Evolutionary conservation across 2,113 vertebrate genomes (phyloP).

Genomic region (Pseudonaja textilis): DNA sequence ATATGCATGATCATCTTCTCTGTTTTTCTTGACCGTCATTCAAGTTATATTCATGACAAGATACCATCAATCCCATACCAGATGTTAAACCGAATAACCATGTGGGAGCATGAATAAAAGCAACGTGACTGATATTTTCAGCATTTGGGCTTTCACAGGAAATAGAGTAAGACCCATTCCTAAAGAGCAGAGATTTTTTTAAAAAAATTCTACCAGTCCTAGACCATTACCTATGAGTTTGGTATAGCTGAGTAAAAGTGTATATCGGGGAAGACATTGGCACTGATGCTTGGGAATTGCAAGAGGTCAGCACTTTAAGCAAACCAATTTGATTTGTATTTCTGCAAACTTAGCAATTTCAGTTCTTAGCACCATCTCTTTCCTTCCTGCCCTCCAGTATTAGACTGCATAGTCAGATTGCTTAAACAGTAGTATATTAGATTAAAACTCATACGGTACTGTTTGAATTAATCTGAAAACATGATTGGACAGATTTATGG

Average conservation of each 20-base stretch:
- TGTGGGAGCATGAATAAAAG: not conserved
- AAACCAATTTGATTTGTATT: not conserved
- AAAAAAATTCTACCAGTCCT: not conserved
- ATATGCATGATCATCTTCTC: conserved; percentile 38
- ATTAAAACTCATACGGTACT: not conserved
- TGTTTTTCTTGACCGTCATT: conserved; percentile 27
- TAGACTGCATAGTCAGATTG: not conserved
- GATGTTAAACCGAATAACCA: not conserved
- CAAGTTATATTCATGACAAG: conserved; percentile 28
- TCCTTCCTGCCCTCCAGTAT: not conserved
- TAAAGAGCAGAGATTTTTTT: not conserved
- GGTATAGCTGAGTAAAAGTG: not conserved
- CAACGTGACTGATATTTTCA: not conserved
- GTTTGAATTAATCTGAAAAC: not conserved
- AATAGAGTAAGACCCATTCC: not conserved
- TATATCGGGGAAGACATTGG: not conserved
- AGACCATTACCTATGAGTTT: not conserved
- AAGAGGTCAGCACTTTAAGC: not conserved
- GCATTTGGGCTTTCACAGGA: conserved; percentile 27
- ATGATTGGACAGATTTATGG: not conserved
- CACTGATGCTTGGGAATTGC: not conserved
- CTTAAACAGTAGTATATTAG: not conserved
- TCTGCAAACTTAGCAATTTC: not conserved
- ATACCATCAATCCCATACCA: not conserved
- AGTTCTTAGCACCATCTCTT: not conserved